Evolutionary conservation across 1,140 invertebrate genomes (phyloP).

Genomic region (Drosophila aff.): DNA sequence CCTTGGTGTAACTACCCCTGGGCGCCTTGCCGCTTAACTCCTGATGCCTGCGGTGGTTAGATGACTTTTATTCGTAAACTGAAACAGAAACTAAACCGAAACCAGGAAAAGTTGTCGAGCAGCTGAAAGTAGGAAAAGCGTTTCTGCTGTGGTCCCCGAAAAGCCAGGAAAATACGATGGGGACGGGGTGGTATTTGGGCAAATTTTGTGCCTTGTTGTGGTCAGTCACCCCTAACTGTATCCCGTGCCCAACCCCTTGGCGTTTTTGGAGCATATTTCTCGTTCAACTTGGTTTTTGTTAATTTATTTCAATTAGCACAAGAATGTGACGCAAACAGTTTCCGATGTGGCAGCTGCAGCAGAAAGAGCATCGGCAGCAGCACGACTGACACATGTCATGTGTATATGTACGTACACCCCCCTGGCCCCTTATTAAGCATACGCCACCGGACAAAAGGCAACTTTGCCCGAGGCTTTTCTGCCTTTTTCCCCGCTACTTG

Average conservation of each 20-base stretch:
- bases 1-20: conserved; percentile 20
- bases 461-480: conserved; percentile 33
- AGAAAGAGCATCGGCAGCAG: conserved; percentile 39
- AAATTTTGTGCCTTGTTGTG: conserved; percentile 74
- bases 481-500: conserved; percentile 51
- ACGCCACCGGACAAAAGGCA: conserved; percentile 53
- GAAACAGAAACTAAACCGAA: conserved; percentile 52
- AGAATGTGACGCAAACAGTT: conserved; percentile 68
- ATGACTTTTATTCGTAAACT: conserved; percentile 81
- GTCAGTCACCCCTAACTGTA: conserved; percentile 31
- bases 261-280: conserved; percentile 50
- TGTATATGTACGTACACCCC: conserved; percentile 4
- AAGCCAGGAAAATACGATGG: conserved; percentile 7
- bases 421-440: conserved; percentile 56
- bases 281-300: conserved; percentile 65
- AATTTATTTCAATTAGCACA: conserved; percentile 81
- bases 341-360: conserved; percentile 41
- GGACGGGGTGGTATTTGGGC: conserved; percentile 15
- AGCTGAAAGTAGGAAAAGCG: conserved; percentile 43
- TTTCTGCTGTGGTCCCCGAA: conserved; percentile 30
- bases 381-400: conserved; percentile 58
- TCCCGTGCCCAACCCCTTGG: conserved; percentile 4
- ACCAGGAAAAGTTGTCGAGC: conserved; percentile 51
- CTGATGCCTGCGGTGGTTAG: conserved; percentile 46
- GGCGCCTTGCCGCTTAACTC: conserved; percentile 2